Evolutionary conservation across 2,797 vertebrate genomes (phyloP).

Genomic region (Smutsia temminckii): DNA sequence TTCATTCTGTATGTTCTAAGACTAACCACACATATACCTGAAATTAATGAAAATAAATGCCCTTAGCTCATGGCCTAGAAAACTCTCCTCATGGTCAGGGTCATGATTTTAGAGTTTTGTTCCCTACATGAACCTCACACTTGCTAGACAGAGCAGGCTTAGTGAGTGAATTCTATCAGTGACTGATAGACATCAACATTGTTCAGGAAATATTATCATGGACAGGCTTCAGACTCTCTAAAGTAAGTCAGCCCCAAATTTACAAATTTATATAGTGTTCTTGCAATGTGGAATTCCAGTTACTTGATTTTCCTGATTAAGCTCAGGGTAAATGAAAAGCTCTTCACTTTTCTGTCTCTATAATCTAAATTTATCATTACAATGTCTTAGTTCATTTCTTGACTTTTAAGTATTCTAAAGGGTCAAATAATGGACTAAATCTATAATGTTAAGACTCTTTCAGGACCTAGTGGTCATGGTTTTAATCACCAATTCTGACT

Average conservation of each 20-base stretch:
- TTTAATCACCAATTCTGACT: not conserved
- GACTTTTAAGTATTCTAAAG: not conserved
- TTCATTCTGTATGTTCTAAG: not conserved
- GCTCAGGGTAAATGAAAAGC: not conserved
- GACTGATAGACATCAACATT: not conserved
- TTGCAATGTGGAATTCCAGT: not conserved
- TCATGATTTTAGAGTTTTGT: conserved; percentile 20
- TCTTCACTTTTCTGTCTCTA: not conserved
- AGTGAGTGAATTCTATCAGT: not conserved
- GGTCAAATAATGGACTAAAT: not conserved
- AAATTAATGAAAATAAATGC: conserved; percentile 27
- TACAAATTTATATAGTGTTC: not conserved
- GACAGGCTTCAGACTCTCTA: not conserved
- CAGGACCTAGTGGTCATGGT: not conserved
- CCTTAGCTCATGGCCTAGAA: not conserved
- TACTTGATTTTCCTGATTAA: conserved; percentile 37
- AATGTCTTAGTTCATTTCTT: not conserved
- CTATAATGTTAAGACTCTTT: not conserved
- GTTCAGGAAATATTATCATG: not conserved
- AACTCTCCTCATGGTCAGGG: not conserved
- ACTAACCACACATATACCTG: not conserved
- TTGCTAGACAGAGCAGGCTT: not conserved
- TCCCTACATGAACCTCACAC: not conserved
- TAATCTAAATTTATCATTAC: conserved; percentile 27
- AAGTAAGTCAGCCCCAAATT: not conserved